A percentile compares a stretch with the other conserved stretches of the same genome.
Evolutionary conservation across 2,113 vertebrate species (phyloP).

Genomic region (Gobiocypris rarus): DNA sequence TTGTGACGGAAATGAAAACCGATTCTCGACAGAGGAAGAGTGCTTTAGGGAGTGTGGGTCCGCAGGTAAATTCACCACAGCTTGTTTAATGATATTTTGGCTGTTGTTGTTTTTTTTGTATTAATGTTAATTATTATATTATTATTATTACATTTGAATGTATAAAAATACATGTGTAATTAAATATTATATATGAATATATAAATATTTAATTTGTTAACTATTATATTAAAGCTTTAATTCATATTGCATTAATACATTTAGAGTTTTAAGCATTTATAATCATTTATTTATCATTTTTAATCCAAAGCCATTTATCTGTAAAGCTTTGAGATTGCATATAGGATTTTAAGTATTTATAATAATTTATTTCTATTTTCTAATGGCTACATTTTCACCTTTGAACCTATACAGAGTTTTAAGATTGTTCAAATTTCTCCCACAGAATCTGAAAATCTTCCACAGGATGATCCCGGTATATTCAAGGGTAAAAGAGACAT

Average conservation of each 20-base stretch:
- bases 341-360: no score
- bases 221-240: not conserved
- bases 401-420: not conserved
- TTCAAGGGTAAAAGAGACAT: conserved; percentile 19
- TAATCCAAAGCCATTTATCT: not conserved
- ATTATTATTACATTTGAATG: no score
- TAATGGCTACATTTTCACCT: not conserved
- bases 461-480: conserved; percentile 4
- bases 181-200: not conserved
- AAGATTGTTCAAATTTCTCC: not conserved
- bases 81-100: no score
- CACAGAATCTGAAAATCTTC: conserved; percentile 23
- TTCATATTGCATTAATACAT: not conserved
- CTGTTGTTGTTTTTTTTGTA: no score
- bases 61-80: conserved; percentile 62
- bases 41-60: conserved; percentile 69
- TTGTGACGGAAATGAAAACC: conserved; percentile 75
- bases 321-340: no score
- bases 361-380: no score
- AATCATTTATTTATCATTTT: not conserved
- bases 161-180: not conserved
- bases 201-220: not conserved
- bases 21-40: conserved; percentile 65
- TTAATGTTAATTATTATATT: not conserved
- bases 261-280: not conserved